These are phyloP conservation scores for Gobio occitaniae DNA, from an alignment of 2,797 vertebrate genomes.

Conservation along the genomic window DNA sequence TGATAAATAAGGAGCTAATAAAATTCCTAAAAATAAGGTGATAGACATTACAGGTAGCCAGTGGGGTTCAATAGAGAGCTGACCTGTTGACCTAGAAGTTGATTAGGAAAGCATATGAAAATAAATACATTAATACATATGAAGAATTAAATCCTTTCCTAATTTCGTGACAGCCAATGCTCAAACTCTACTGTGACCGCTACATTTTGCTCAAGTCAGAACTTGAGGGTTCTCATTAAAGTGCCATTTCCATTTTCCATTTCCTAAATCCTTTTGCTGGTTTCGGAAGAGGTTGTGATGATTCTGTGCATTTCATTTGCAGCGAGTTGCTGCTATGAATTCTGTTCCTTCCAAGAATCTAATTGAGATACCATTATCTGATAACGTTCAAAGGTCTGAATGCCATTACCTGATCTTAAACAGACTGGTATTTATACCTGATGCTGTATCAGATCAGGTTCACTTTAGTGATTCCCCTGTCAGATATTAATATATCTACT, in stretches of 20 bases:
- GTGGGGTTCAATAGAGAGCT: neutral
- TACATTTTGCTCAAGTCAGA: constrained; percentile 30
- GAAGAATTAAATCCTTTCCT: neutral
- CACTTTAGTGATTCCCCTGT: constrained; percentile 8
- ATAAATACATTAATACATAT: neutral
- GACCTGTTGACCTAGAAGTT: neutral
- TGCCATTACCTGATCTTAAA: neutral
- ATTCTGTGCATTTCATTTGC: constrained; percentile 34
- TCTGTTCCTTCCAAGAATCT: neutral
- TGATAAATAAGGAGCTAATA: neutral
- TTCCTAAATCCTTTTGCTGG: constrained; percentile 47
- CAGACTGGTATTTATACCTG: neutral
- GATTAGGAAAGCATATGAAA: neutral
- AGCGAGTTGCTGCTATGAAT: constrained; percentile 7
- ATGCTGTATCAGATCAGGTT: constrained; percentile 9
- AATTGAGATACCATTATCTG: neutral
- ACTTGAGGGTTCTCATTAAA: constrained; percentile 46
- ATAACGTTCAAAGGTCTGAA: neutral
- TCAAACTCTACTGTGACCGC: constrained; percentile 37
- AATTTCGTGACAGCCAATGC: constrained; percentile 21
- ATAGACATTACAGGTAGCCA: neutral
- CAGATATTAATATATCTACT: constrained; percentile 16
- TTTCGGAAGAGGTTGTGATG: constrained; percentile 26
- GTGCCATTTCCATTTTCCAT: constrained; percentile 48
- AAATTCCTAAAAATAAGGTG: neutral